Evolutionary conservation across 2,888 invertebrate genomes (phyloP), one percentile per base, ranked within the genome.

Genomic region (Cephus runcator): DNA sequence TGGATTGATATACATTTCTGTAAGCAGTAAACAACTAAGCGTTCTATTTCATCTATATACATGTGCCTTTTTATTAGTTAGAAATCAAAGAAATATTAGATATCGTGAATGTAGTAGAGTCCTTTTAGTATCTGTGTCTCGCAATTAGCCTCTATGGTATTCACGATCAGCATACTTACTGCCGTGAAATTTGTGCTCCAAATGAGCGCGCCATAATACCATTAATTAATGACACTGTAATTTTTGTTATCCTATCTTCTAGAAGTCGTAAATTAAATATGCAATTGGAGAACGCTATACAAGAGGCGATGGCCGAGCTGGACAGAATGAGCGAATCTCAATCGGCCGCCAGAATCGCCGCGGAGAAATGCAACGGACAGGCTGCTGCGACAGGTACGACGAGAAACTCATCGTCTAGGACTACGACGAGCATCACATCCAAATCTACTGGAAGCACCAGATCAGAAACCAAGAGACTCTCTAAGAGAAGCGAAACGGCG

Each of bases 211-310:
- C 23, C 23, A 23, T 6, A 23, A 56, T 23, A 2, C 2, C 40
- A 15, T 9, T 56, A 56, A 56, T 56, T 56, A 56, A 79, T 85
- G 85, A 85, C 81, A 34, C 73, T 80, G 56, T 81, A 79, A 82
- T 81, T 82, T 81, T 80, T 84, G 78, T 84, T 56, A 79, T 85
- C 80, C 80, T 80, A 82, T 85, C 84, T 91, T 93, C 86, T 94
- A 98, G 97, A 95, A 97, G 97, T 94, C 95, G 97, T 94, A 97
- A 97, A 96, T 93, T 97, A 94, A 97, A 97, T 92, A 95, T 95
- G 85, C 96, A 96, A 91, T 93, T 98, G 88, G 97, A 98, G 92
- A 96, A 96, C 90, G 97, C 97, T 78, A 97, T 98, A 89, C 97
- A 98, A 93, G 97, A 98, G 92, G 97, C 97, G 78, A 97, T 98